Percentiles rank a stretch among this genome's conserved stretches.
Evolutionary conservation across 2,797 vertebrate genomes (phyloP).

Genomic region (Macropodus opercularis): DNA sequence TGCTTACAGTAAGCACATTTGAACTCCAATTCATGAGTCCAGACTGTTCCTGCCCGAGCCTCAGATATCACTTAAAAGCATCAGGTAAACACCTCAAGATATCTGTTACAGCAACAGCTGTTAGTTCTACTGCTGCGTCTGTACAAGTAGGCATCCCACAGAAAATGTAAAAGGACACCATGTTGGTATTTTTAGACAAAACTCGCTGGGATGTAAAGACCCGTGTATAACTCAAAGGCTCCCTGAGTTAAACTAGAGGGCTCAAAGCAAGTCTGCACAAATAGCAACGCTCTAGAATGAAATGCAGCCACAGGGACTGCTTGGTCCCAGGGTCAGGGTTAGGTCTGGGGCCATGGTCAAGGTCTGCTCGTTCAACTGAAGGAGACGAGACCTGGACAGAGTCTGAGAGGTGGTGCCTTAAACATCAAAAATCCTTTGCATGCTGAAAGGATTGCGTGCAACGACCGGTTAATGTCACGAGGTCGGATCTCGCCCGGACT

Average conservation of each 20-base stretch:
- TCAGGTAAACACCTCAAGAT: slow-evolving; percentile 18
- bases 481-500: too few species aligned
- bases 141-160: background rate
- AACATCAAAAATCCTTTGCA: slow-evolving; percentile 47
- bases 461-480: slow-evolving; percentile 16
- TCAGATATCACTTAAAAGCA: slow-evolving; percentile 28
- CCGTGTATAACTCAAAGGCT: too few species aligned
- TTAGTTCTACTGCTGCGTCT: background rate
- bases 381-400: slow-evolving; percentile 1
- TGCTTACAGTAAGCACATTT: slow-evolving; percentile 50
- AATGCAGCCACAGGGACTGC: background rate
- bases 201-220: background rate
- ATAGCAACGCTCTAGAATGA: background rate
- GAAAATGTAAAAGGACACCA: background rate
- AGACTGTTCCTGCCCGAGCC: slow-evolving; percentile 17
- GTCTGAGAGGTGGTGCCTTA: slow-evolving; percentile 19
- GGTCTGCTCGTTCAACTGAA: slow-evolving; percentile 16
- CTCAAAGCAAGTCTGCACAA: too few species aligned
- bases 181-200: slow-evolving; percentile 13
- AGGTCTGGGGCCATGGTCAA: slow-evolving; percentile 10
- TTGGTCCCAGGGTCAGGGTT: slow-evolving; percentile 33
- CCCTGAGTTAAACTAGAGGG: too few species aligned
- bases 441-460: slow-evolving; percentile 14
- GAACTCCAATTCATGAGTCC: slow-evolving; percentile 21
- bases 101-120: slow-evolving; percentile 15